Base-by-base conservation (phyloP, 23 tunicate genomes). In the Ciona savignyi region DNA sequence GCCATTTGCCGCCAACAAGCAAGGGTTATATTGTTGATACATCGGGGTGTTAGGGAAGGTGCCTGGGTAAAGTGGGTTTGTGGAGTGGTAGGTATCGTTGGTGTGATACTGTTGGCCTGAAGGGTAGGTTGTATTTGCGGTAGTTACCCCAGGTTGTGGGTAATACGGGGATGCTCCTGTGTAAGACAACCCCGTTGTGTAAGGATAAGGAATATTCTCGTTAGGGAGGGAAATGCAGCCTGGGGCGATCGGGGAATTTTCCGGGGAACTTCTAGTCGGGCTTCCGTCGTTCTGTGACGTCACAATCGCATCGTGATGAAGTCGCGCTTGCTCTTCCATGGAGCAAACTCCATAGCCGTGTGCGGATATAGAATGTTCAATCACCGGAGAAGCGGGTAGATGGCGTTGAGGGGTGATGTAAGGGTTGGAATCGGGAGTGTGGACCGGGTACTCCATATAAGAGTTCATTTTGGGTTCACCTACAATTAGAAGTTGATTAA, bases 391-490 rank as follows among this genome's bases (percentile, higher is more conserved):
- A 23, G 30, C 20, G 9, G 64, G 63, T 42, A 42, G 33, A 1
- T 42, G 76, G 32, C 76, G 64, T 63, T 63, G 67, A 11, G 26
- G 67, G 67, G 67, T 63, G 67, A 63, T 23, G 73, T 88, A 88
- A 9, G 87, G 84, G 62, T 31, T 25, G 4, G 22, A 32, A 51
- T 48, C 64, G n/a, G 76, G 49, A 2, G 76, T 48, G 30, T 48
- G 76, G 27, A 82, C 79, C 27, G 96, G 96, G 64, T 88, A 88
- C 42, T 88, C 84, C 96, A 88, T 88, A 70, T 70, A 88, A 0
- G 96, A 88, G 61, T 86, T 82, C 96, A 88, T 88, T 22, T 63
- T 42, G 15, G 11, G 15, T 15, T 15, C 56, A 6, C 24, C 28
- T 63, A 63, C 15, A 11, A 63, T 9, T 9, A 63, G 22, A 63